A percentile compares a stretch with the other conserved stretches of the same genome.
These are phyloP conservation scores for Orius laevigatus DNA, from an alignment of 1,140 invertebrate species.

Conservation along the genomic window DNA sequence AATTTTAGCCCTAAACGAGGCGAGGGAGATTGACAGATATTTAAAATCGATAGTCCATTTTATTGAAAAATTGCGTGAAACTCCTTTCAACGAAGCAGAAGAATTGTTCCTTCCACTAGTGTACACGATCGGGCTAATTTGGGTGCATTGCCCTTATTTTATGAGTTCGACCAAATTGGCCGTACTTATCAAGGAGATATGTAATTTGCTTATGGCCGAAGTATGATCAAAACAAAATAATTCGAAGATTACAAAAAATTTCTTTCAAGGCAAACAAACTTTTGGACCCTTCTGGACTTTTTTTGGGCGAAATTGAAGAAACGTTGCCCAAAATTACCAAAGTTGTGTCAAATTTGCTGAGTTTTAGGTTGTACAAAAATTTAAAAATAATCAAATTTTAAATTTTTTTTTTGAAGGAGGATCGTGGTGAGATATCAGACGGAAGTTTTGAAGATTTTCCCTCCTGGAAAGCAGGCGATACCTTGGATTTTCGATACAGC, in stretches of 20 bases:
- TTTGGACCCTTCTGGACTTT: constrained; percentile 41
- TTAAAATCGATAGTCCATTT: constrained; percentile 40
- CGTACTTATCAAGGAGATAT: not conserved
- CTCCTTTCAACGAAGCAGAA: constrained; percentile 44
- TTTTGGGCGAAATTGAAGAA: constrained; percentile 53
- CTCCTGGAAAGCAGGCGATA: constrained; percentile 30
- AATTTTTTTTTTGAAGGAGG: constrained; percentile 25
- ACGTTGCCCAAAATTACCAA: constrained; percentile 33
- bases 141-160: constrained; percentile 71
- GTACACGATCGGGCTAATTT: constrained; percentile 62
- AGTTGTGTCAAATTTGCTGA: constrained; percentile 30
- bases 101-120: constrained; percentile 43
- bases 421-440: constrained; percentile 35
- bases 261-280: constrained; percentile 21
- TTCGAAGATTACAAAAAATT: not conserved
- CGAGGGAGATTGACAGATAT: constrained; percentile 46
- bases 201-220: not conserved
- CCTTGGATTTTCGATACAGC: constrained; percentile 57
- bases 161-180: constrained; percentile 30
- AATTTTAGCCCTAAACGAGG: constrained; percentile 35
- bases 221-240: not conserved
- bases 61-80: constrained; percentile 52
- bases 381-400: not conserved
- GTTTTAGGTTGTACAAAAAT: constrained; percentile 34
- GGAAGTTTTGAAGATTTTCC: constrained; percentile 37